Evolutionary conservation across 1,140 invertebrate species (phyloP).

Genomic region (Mercenaria mercenaria): DNA sequence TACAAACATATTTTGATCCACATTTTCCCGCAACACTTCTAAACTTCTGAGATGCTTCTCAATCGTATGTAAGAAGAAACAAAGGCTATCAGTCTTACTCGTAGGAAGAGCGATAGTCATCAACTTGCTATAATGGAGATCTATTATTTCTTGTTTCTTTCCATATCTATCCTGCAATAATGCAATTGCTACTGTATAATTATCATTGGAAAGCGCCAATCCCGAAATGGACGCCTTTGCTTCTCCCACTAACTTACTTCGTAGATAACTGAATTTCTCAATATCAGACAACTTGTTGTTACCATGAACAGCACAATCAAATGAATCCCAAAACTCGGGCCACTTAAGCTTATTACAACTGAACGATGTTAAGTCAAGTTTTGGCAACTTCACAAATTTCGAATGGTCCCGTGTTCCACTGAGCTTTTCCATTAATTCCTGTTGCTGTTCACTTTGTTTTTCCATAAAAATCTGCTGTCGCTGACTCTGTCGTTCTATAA

Average conservation of each 20-base stretch:
- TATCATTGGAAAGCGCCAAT: neutral
- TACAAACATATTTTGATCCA: constrained; percentile 21
- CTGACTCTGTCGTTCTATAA: constrained; percentile 8
- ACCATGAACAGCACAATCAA: neutral
- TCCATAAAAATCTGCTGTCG: neutral
- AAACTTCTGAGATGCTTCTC: constrained; percentile 11
- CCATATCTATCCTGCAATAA: neutral
- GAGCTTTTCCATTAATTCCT: neutral
- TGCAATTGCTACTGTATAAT: neutral
- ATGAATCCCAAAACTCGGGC: neutral
- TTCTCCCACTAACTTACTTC: neutral
- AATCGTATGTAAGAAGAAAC: neutral
- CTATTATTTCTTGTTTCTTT: constrained; percentile 27
- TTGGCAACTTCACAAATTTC: constrained; percentile 2
- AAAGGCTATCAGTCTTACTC: neutral
- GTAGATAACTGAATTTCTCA: constrained; percentile 25
- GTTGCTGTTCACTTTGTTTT: neutral
- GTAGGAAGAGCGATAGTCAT: neutral
- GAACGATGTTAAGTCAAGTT: neutral
- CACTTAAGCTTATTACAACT: constrained; percentile 13
- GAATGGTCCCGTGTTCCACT: neutral
- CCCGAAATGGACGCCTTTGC: neutral
- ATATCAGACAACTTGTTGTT: neutral
- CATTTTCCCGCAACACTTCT: neutral
- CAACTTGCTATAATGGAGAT: too few relatives aligned